Evolutionary conservation across 2,797 vertebrate species (phyloP).

Genomic region (Philypnodon macrostomus): DNA sequence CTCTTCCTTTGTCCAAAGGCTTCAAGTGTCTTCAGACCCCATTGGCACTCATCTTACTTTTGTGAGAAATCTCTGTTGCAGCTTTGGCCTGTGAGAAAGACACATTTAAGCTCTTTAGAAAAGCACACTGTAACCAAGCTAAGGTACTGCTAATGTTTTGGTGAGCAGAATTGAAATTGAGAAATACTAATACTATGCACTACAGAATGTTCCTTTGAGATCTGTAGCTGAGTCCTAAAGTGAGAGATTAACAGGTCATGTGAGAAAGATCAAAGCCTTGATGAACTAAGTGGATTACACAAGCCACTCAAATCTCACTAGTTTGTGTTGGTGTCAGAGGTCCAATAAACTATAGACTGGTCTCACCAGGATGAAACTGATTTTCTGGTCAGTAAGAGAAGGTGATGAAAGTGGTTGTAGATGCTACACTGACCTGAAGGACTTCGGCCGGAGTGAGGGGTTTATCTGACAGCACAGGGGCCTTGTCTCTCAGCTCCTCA

Average conservation of each 20-base stretch:
- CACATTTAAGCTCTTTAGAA: not conserved
- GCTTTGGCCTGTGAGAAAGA: slow-evolving; percentile 72
- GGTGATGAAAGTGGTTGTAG: too few relatives aligned
- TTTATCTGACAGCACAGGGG: slow-evolving; percentile 65
- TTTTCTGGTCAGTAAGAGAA: too few relatives aligned
- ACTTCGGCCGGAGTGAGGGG: slow-evolving; percentile 75
- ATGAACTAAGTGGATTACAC: slow-evolving; percentile 37
- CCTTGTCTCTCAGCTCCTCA: slow-evolving; percentile 75
- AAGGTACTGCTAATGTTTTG: too few relatives aligned
- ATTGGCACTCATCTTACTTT: slow-evolving; percentile 80
- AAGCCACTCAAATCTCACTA: slow-evolving; percentile 5
- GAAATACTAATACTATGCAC: too few relatives aligned
- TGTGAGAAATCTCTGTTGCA: slow-evolving; percentile 73
- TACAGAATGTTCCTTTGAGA: slow-evolving; percentile 2
- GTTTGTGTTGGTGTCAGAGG: slow-evolving; percentile 19
- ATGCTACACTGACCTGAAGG: slow-evolving; percentile 80
- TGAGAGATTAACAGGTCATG: slow-evolving; percentile 36
- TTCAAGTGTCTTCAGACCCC: slow-evolving; percentile 62
- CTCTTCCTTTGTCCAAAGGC: slow-evolving; percentile 16
- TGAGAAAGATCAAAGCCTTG: slow-evolving; percentile 26
- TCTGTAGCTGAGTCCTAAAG: not conserved
- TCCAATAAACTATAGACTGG: not conserved
- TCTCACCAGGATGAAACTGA: not conserved
- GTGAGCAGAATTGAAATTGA: too few relatives aligned
- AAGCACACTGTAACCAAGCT: too few relatives aligned